Evolutionary conservation across 2,113 vertebrate species (phyloP), one percentile per base, ranked within the genome.

Genomic region (Chunga burmeisteri): DNA sequence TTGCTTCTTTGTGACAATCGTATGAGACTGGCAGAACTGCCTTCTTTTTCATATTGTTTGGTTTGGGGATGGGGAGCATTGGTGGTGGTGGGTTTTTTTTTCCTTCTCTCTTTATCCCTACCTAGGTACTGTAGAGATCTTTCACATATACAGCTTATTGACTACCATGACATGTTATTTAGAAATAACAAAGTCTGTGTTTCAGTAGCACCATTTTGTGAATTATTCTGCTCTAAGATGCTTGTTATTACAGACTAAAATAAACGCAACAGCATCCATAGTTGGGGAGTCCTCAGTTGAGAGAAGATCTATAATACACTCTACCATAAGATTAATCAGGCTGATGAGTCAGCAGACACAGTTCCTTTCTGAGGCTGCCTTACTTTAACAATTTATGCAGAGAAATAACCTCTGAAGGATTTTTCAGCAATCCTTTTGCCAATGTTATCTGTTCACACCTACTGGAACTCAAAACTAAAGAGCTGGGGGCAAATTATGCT

Each of bases 11-110:
- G 21, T 49, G 34, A 50, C 4, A 49, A 10, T 13, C 26, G 44
- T 58, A 3, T 16, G 61, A 70, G 70, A 71, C 5, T 34, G 23
- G 13, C 11, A 88, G 47, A 85, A 82, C 18, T 47, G 34, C 3
- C 6, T 58, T 75, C 17, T 47, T 34, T 59, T 70, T 49, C 38
- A 38, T 36, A 25, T 20, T 56, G 8, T 25, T 71, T 34, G 15
- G 20, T 36, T 34, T 50, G 23, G 8, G 12, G 14, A 20, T 4
- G 1, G 4, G 23, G 7, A 1, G 0, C 6, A 21, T 34, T 12
- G 1, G 11, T 32, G 36, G 5, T n/a, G 17, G 4, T 42, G n/a
- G n/a, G n/a, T 16, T 36, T 19, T 67, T 50, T 29, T n/a, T 9
- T 6, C 3, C 7, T 47, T 44, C 6, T 53, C 12, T 78, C 14